Percentiles rank a stretch among this genome's conserved stretches.
Conservation (phyloP, 2,113 vertebrate species). For the Leucoraja erinaceus region DNA sequence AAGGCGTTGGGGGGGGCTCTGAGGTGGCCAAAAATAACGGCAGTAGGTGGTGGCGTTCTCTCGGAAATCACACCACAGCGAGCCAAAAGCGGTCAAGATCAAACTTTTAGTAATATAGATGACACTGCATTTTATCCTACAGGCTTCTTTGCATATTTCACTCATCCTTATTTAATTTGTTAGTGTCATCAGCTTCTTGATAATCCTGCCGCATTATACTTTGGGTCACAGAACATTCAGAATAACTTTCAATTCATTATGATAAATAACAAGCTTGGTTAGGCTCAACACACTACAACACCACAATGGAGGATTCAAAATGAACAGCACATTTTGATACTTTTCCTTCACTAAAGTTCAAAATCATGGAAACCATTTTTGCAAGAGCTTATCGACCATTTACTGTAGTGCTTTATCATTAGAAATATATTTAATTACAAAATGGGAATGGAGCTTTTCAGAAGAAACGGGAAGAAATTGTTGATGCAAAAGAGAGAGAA, state of each 20-base stretch:
- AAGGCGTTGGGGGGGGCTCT: too few relatives aligned
- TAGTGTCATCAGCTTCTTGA: background rate
- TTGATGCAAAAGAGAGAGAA: background rate
- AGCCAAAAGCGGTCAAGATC: too few relatives aligned
- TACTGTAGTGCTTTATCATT: background rate
- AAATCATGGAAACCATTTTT: background rate
- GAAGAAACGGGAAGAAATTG: background rate
- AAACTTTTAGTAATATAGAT: too few relatives aligned
- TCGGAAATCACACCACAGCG: too few relatives aligned
- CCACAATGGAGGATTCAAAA: background rate
- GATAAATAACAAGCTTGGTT: background rate
- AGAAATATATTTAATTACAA: background rate
- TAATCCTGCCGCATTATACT: background rate
- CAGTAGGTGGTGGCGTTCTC: too few relatives aligned
- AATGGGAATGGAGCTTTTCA: background rate
- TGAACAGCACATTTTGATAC: background rate
- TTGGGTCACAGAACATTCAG: background rate
- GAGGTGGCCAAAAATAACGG: too few relatives aligned
- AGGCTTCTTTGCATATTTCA: background rate
- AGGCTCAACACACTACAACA: background rate
- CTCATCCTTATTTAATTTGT: background rate
- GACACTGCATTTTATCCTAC: background rate
- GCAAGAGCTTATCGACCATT: background rate
- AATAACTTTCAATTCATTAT: background rate
- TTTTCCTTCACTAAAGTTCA: background rate